Percentiles rank a stretch among this genome's conserved stretches.
Evolutionary conservation across 2,113 vertebrate species (phyloP).

Genomic region (Ploceus nigricollis): DNA sequence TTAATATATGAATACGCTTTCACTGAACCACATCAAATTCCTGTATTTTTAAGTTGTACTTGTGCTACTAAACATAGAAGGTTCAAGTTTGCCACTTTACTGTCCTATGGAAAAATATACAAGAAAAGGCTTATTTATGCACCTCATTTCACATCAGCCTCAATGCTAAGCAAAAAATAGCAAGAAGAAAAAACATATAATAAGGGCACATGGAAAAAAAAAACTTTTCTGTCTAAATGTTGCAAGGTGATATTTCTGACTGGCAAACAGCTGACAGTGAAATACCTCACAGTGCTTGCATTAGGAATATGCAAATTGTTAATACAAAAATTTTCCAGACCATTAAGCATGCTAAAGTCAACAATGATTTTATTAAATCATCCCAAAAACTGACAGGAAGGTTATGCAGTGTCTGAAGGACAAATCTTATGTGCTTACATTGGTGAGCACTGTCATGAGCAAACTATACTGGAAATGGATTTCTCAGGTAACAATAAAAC

Average conservation of each 20-base stretch:
- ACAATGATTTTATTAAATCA: conserved; percentile 67
- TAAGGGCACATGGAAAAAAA: neutral
- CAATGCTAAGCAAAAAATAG: neutral
- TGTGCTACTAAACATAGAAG: neutral
- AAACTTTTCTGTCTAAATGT: neutral
- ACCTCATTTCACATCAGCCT: neutral
- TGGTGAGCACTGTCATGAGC: conserved; percentile 8
- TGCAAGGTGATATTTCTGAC: conserved; percentile 56
- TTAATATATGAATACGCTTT: neutral
- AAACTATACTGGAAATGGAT: neutral
- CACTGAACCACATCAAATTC: neutral
- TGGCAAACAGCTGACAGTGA: conserved; percentile 21
- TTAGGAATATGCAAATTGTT: conserved; percentile 55
- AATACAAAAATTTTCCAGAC: conserved; percentile 51
- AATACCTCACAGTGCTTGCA: conserved; percentile 43
- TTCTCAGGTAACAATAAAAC: neutral
- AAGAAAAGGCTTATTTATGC: neutral
- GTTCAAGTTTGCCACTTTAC: neutral
- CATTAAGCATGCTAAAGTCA: conserved; percentile 53
- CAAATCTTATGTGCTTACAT: conserved; percentile 25
- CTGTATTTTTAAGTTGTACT: neutral
- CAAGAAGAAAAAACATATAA: neutral
- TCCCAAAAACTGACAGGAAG: conserved; percentile 51
- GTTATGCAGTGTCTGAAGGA: conserved; percentile 44
- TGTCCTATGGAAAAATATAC: neutral